A percentile compares a stretch with the other conserved stretches of the same genome.
Conservation (phyloP, 2,797 vertebrate genomes). For the Pseudopleuronectes americanus region DNA sequence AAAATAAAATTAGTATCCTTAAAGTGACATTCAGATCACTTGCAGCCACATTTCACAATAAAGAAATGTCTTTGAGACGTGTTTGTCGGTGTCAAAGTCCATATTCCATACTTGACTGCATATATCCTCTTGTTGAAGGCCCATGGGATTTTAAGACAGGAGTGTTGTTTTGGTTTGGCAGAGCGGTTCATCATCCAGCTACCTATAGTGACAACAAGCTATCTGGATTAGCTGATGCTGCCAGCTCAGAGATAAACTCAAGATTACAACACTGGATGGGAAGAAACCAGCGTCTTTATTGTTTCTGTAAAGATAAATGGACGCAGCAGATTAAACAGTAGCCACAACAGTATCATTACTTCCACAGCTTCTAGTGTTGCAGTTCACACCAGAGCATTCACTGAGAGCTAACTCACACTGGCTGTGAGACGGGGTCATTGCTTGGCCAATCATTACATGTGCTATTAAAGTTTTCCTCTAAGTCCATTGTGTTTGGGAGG, state of each 20-base stretch:
- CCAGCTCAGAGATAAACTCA: background rate
- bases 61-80: background rate
- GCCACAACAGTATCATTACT: background rate
- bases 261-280: background rate
- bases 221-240: conserved; percentile 6
- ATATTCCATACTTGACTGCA: conserved; percentile 16
- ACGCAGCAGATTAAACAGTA: background rate
- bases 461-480: conserved; percentile 6
- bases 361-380: background rate
- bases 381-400: too few species aligned
- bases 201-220: background rate
- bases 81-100: background rate
- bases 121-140: background rate
- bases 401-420: background rate
- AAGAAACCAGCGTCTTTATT: background rate
- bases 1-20: background rate
- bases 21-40: background rate
- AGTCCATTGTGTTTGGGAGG: background rate
- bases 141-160: conserved; percentile 5
- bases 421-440: conserved; percentile 4
- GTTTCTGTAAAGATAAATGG: conserved; percentile 5
- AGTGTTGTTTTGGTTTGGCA: conserved; percentile 22
- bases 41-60: background rate
- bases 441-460: conserved; percentile 13
- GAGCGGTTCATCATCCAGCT: conserved; percentile 10